Evolutionary conservation across 2,888 invertebrate genomes (phyloP).

Genomic region (Nemoura dubitans): DNA sequence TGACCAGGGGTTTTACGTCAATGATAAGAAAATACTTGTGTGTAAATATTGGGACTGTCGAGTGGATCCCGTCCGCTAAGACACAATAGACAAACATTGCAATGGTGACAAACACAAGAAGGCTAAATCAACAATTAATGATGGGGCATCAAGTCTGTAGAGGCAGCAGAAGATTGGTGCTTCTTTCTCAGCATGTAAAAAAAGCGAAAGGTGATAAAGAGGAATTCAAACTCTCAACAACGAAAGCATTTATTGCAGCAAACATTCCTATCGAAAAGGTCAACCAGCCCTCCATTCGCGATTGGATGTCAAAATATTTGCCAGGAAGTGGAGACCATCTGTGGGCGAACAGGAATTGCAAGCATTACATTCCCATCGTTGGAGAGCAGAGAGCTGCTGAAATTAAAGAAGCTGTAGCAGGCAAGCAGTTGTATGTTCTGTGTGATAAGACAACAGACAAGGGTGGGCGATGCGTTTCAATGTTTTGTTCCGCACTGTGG

Average conservation of each 20-base stretch:
- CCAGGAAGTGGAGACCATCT: conserved; percentile 43
- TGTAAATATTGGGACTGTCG: conserved; percentile 36
- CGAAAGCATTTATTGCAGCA: conserved; percentile 36
- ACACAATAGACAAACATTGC: background rate
- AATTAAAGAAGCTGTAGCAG: conserved; percentile 35
- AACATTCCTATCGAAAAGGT: conserved; percentile 20
- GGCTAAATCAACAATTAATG: background rate
- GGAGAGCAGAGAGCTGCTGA: conserved; percentile 23
- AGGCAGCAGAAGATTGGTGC: conserved; percentile 29
- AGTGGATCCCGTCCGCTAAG: background rate
- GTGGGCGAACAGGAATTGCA: conserved; percentile 28
- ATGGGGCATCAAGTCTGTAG: background rate
- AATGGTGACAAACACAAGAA: too few species aligned
- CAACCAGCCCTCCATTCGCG: background rate
- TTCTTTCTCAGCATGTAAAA: conserved; percentile 21
- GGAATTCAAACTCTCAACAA: conserved; percentile 38
- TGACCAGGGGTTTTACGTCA: too few species aligned
- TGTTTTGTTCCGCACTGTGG: conserved; percentile 38
- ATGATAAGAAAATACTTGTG: conserved; percentile 34
- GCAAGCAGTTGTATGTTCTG: conserved; percentile 30
- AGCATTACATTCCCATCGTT: conserved; percentile 43
- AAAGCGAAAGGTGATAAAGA: conserved; percentile 37
- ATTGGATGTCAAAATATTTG: background rate
- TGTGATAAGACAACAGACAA: conserved; percentile 45
- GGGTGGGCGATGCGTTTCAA: conserved; percentile 43